Percentiles rank a stretch among this genome's conserved stretches.
These are phyloP conservation scores for Philaethria dido DNA, from an alignment of 2,888 invertebrate genomes.

Conservation along the genomic window DNA sequence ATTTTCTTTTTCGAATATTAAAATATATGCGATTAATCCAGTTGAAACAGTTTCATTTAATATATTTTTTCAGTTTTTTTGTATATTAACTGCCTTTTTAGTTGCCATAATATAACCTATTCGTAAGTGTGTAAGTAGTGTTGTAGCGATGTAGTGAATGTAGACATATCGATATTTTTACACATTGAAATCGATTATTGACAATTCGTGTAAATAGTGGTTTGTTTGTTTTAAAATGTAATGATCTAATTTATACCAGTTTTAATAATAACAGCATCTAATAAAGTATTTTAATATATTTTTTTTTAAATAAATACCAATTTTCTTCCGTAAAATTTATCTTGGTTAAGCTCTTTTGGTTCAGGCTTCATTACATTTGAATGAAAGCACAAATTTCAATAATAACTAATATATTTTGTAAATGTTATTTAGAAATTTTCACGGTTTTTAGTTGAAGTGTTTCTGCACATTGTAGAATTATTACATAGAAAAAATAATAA, in stretches of 20 bases:
- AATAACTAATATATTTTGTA: not conserved
- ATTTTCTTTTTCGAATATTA: too few relatives aligned
- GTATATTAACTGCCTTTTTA: conserved; percentile 4
- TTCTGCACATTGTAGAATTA: too few relatives aligned
- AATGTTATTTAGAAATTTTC: too few relatives aligned
- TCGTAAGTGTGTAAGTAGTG: conserved; percentile 23
- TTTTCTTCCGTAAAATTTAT: not conserved
- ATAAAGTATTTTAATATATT: too few relatives aligned
- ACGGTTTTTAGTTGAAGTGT: too few relatives aligned
- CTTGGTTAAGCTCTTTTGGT: not conserved
- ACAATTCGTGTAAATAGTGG: conserved; percentile 10
- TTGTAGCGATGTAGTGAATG: conserved; percentile 33
- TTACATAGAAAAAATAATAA: too few relatives aligned
- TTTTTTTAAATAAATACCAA: not conserved
- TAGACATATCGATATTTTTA: conserved; percentile 39
- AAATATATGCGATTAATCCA: too few relatives aligned
- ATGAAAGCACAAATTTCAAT: not conserved
- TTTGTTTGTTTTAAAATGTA: conserved; percentile 9
- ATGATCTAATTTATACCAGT: too few relatives aligned
- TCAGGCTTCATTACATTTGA: not conserved
- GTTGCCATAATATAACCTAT: conserved; percentile 18
- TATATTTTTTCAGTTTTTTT: not conserved
- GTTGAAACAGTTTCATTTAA: too few relatives aligned
- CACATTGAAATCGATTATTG: conserved; percentile 22
- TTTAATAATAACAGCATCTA: too few relatives aligned